These are phyloP conservation scores for Pollenia amentaria DNA, from an alignment of 2,888 invertebrate species.

Conservation along the genomic window DNA sequence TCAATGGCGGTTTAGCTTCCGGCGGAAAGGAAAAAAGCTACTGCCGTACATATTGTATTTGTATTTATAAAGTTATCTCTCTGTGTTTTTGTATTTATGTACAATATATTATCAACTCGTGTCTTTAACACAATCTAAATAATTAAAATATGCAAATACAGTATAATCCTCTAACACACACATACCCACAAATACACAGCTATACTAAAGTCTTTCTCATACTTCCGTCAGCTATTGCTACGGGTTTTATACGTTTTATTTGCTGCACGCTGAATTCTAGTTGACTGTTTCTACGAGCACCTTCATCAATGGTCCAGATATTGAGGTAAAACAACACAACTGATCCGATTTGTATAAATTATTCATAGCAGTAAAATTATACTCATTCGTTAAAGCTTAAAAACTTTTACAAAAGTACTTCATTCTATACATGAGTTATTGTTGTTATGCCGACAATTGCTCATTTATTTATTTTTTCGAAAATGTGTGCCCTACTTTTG, in stretches of 20 bases:
- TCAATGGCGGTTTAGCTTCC: slow-evolving; percentile 66
- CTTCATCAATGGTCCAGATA: slow-evolving; percentile 58
- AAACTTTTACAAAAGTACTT: slow-evolving; percentile 53
- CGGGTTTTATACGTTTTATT: background rate
- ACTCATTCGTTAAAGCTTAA: slow-evolving; percentile 73
- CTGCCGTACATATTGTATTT: slow-evolving; percentile 45
- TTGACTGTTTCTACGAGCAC: slow-evolving; percentile 33
- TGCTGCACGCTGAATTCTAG: background rate
- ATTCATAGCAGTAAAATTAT: slow-evolving; percentile 80
- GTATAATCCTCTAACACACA: slow-evolving; percentile 78
- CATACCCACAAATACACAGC: slow-evolving; percentile 21
- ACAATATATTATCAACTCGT: slow-evolving; percentile 67
- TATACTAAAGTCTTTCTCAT: background rate
- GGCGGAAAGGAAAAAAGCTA: slow-evolving; percentile 61
- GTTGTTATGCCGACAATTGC: slow-evolving; percentile 41
- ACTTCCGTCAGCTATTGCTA: background rate
- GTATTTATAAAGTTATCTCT: background rate
- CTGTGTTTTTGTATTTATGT: slow-evolving; percentile 26
- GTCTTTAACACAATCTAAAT: slow-evolving; percentile 79
- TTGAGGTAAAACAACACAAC: slow-evolving; percentile 67
- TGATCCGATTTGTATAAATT: slow-evolving; percentile 82
- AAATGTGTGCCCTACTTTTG: slow-evolving; percentile 2
- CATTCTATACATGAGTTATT: slow-evolving; percentile 45
- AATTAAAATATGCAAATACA: slow-evolving; percentile 84
- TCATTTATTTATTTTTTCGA: slow-evolving; percentile 29